These are phyloP conservation scores for Thryonomys swinderianus DNA, from an alignment of 2,113 vertebrate species.

Conservation along the genomic window DNA sequence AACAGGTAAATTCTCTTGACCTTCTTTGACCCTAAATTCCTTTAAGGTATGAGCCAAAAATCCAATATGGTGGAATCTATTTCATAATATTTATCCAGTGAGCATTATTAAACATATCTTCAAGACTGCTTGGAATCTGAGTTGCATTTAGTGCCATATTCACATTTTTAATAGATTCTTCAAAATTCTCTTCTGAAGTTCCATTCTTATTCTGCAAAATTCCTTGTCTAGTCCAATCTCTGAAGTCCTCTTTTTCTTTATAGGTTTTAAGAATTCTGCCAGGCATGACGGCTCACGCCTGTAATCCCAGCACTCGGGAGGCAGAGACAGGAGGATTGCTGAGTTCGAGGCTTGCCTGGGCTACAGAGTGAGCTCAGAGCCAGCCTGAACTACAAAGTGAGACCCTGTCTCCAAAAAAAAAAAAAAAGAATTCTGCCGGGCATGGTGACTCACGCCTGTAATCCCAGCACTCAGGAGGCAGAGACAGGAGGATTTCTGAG, in stretches of 20 bases:
- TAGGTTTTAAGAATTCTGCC: constrained; percentile 94
- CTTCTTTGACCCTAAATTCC: constrained; percentile 94
- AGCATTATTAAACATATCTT: constrained; percentile 94
- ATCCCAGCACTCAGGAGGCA: too few species aligned
- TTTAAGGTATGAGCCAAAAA: constrained; percentile 94
- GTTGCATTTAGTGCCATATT: constrained; percentile 95
- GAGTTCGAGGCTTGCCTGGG: too few species aligned
- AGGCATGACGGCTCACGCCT: too few species aligned
- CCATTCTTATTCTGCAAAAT: constrained; percentile 94
- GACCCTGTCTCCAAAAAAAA: too few species aligned
- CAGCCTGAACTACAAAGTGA: too few species aligned
- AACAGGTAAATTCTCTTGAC: constrained; percentile 93
- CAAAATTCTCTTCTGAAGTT: constrained; percentile 96
- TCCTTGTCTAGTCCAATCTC: constrained; percentile 94
- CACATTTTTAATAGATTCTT: constrained; percentile 98
- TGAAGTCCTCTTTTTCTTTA: constrained; percentile 97
- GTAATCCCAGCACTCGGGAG: too few species aligned
- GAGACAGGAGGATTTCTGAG: too few species aligned
- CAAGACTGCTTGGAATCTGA: constrained; percentile 90
- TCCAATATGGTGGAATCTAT: constrained; percentile 90
- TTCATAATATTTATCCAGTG: constrained; percentile 93
- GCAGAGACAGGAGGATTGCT: too few species aligned
- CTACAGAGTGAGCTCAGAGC: too few species aligned
- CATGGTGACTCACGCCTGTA: too few species aligned
- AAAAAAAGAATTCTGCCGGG: too few species aligned